Conservation (phyloP, 1,140 invertebrate genomes). For the Vanessa tameamea region DNA sequence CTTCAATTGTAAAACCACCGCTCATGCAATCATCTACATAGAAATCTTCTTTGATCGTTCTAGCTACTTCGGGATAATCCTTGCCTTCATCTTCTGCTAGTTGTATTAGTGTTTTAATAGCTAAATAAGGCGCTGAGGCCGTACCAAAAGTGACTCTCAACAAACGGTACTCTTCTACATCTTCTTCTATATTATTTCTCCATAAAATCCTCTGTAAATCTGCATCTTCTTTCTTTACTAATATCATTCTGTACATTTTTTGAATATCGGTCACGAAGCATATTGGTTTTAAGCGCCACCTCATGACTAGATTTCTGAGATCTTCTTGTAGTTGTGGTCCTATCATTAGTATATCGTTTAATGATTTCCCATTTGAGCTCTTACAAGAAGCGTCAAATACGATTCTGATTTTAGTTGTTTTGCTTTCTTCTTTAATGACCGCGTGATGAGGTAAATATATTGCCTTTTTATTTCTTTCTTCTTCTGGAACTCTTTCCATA, state of each 20-base stretch:
- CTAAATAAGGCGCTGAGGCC: neutral
- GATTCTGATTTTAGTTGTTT: neutral
- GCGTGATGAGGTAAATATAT: slow-evolving; percentile 9
- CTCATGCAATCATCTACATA: neutral
- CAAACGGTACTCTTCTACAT: neutral
- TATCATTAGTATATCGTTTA: neutral
- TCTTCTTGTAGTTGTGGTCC: slow-evolving; percentile 5
- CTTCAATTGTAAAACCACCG: neutral
- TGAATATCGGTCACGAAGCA: neutral
- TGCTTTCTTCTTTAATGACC: neutral
- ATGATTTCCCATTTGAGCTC: neutral
- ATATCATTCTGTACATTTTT: slow-evolving; percentile 7
- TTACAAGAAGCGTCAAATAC: slow-evolving; percentile 9
- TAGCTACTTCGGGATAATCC: neutral
- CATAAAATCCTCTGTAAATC: neutral
- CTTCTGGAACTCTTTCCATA: neutral
- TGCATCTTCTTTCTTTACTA: neutral
- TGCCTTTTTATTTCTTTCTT: neutral
- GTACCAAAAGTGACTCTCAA: neutral
- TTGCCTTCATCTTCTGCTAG: neutral
- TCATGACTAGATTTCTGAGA: neutral
- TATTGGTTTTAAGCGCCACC: neutral
- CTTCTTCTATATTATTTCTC: neutral
- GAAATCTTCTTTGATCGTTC: neutral
- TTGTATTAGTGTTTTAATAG: neutral